Percentiles rank a stretch among this genome's conserved stretches.
Evolutionary conservation across 2,797 vertebrate species (phyloP).

Genomic region (Parauchenoglanis ngamensis): DNA sequence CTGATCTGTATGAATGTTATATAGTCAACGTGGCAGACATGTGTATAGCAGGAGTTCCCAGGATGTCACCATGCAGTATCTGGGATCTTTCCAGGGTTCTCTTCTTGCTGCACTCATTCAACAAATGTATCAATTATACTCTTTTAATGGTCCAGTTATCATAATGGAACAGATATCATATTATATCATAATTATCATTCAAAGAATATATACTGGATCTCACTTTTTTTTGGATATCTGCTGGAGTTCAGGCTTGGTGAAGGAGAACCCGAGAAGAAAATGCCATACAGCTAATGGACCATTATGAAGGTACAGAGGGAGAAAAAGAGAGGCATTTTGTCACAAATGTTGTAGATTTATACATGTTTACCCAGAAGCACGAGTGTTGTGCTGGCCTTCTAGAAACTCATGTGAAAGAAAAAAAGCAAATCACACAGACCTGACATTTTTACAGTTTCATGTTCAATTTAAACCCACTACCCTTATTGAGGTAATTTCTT

Average conservation of each 20-base stretch:
- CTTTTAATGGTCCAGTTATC: constrained; percentile 16
- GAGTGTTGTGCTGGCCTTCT: constrained; percentile 27
- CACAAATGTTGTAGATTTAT: constrained; percentile 52
- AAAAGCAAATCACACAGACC: constrained; percentile 6
- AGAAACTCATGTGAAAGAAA: constrained; percentile 35
- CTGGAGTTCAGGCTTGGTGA: neutral
- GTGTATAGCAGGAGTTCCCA: constrained; percentile 1
- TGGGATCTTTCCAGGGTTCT: constrained; percentile 32
- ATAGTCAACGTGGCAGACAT: constrained; percentile 33
- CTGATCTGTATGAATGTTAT: constrained; percentile 13
- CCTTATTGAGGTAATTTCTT: constrained; percentile 16
- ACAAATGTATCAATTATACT: constrained; percentile 18
- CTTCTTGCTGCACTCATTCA: constrained; percentile 35
- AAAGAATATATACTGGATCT: constrained; percentile 1
- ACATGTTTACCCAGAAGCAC: constrained; percentile 18
- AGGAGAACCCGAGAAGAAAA: constrained; percentile 45
- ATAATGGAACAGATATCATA: neutral
- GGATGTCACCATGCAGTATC: constrained; percentile 27
- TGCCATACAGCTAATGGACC: constrained; percentile 55
- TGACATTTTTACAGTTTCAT: constrained; percentile 29
- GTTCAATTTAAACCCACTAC: constrained; percentile 17
- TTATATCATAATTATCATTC: no score
- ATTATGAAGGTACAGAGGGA: constrained; percentile 42
- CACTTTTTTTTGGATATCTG: constrained; percentile 4
- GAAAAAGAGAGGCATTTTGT: constrained; percentile 44